Evolutionary conservation across 2,797 vertebrate species (phyloP), one percentile per base, ranked within the genome.

Genomic region (Urosaurus nigricauda): DNA sequence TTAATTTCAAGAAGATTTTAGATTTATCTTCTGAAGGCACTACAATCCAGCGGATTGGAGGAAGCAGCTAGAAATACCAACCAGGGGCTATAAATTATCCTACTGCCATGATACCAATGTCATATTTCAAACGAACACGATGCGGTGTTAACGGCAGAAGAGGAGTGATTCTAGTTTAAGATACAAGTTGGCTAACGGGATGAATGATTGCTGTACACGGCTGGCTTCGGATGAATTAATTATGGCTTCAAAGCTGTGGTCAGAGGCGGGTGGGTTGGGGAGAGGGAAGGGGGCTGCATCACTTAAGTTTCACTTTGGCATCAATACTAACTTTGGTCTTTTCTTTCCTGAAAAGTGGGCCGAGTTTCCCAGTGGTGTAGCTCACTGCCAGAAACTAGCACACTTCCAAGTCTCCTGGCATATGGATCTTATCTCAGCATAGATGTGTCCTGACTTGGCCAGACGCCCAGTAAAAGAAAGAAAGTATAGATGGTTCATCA

Each of bases 21-120:
- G 37, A 26, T n/a, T 81, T 78, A 77, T 83, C 75, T 88, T 80
- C 68, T n/a, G 85, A 60, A 40, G 68, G 29, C 13, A 11, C 70
- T 9, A 19, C 47, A n/a, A 63, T n/a, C 24, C 79, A 51, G 2
- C 5, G 37, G 60, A 5, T 6, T 40, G 71, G 60, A 29, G 68
- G 26, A n/a, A n/a, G 24, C 32, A 13, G 53, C 16, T 1, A 77
- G 43, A 63, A 29, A 7, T 21, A 26, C 2, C 40, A 47, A 32
- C 37, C 5, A 75, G 35, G 1, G 73, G 79, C 83, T 24, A n/a
- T 71, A 78, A 88, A 88, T 86, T 43, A 60, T 32, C 14, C 1
- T 9, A 35, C 17, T 3, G 73, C 80, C 26, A 47, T 53, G 81
- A 68, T 77, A 77, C 32, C 60, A 19, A 2, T 5, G 51, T 78